Conservation (phyloP, 2,888 invertebrate species). For the Thera obeliscata region DNA sequence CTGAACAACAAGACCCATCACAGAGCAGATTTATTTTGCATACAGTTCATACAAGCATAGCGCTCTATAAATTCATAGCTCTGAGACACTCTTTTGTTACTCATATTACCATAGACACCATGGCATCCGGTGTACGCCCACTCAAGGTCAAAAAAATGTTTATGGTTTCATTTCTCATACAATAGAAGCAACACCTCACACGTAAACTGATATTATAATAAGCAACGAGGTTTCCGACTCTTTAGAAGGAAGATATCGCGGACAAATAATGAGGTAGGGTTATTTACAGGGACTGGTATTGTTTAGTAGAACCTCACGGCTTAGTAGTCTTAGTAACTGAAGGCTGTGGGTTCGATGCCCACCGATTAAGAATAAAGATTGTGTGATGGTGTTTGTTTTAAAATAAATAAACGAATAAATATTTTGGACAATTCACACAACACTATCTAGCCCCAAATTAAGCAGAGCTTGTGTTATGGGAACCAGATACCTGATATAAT, state of each 20-base stretch:
- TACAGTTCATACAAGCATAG: slow-evolving; percentile 5
- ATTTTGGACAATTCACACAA: too few species aligned
- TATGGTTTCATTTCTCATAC: slow-evolving; percentile 42
- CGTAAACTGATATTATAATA: slow-evolving; percentile 47
- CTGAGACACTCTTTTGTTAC: slow-evolving; percentile 26
- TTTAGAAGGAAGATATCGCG: neutral
- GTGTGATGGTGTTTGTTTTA: too few species aligned
- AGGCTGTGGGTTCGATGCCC: neutral
- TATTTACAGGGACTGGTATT: neutral
- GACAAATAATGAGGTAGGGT: slow-evolving; percentile 11
- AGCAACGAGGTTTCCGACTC: slow-evolving; percentile 12
- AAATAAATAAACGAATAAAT: too few species aligned
- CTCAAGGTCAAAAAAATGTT: slow-evolving; percentile 44
- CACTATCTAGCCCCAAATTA: too few species aligned
- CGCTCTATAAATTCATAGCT: neutral
- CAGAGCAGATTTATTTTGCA: neutral
- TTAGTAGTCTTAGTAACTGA: neutral
- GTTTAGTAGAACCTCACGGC: neutral
- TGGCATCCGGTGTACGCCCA: slow-evolving; percentile 53
- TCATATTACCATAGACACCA: slow-evolving; percentile 47
- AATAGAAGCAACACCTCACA: slow-evolving; percentile 44
- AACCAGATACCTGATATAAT: too few species aligned
- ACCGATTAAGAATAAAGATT: neutral
- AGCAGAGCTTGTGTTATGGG: too few species aligned
- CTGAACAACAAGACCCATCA: too few species aligned